Evolutionary conservation across 2,888 invertebrate genomes (phyloP).

Genomic region (Epiblema foenella): DNA sequence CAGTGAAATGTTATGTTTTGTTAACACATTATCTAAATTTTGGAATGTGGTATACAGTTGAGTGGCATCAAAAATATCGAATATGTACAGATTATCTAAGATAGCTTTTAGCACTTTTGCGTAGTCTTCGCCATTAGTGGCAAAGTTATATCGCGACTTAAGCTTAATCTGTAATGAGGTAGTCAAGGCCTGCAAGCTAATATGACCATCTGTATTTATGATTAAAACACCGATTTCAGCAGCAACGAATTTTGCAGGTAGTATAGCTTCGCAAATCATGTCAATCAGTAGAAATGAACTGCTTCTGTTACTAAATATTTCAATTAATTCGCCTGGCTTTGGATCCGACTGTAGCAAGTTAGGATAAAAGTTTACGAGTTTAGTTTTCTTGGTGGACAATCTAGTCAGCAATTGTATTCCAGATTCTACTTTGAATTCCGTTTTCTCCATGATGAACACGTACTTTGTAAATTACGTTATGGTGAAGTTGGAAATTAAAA

Average conservation of each 20-base stretch:
- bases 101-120: constrained; percentile 52
- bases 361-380: constrained; percentile 75
- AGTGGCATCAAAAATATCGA: constrained; percentile 72
- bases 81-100: constrained; percentile 61
- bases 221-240: constrained; percentile 66
- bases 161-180: constrained; percentile 55
- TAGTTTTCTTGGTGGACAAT: constrained; percentile 68
- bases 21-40: constrained; percentile 72
- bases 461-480: not conserved
- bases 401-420: constrained; percentile 85
- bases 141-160: constrained; percentile 31
- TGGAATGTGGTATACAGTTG: constrained; percentile 74
- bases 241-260: constrained; percentile 59
- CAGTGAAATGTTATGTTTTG: constrained; percentile 70
- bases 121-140: constrained; percentile 44
- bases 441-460: constrained; percentile 45
- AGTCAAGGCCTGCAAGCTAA: constrained; percentile 60
- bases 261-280: constrained; percentile 66
- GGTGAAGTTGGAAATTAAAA: not conserved
- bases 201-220: constrained; percentile 75
- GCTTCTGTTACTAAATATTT: constrained; percentile 63
- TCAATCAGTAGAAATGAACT: constrained; percentile 64
- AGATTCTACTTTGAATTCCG: constrained; percentile 79
- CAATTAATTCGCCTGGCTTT: constrained; percentile 66
- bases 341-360: constrained; percentile 72